phyloP scores from a whole-genome alignment of 1,140 invertebrate species.

The Littorina saxatilis region DNA sequence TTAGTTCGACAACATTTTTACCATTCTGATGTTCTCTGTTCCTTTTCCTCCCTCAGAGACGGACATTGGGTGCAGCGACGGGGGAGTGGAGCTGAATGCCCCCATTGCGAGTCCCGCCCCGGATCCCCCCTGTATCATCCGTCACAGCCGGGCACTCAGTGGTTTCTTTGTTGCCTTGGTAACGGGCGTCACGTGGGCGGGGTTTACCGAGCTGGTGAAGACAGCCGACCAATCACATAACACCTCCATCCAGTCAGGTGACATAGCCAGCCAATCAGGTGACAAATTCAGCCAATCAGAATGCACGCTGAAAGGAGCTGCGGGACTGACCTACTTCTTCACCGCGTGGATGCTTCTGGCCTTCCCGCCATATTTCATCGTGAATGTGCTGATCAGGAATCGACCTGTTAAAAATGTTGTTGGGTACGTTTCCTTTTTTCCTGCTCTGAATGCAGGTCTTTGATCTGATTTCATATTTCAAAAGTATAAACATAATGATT shows the following conservation, averaged over 20 bases:
- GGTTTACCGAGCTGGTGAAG: constrained; percentile 30
- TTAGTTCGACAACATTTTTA: neutral
- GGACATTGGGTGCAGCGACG: constrained; percentile 25
- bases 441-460: too few relatives aligned
- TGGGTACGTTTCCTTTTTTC: neutral
- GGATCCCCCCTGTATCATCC: neutral
- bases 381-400: constrained; percentile 52
- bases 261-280: neutral
- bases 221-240: constrained; percentile 10
- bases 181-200: constrained; percentile 28
- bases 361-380: constrained; percentile 91
- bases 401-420: neutral
- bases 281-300: neutral
- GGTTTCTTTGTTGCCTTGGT: constrained; percentile 26
- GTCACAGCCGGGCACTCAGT: constrained; percentile 25
- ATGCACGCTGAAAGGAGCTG: constrained; percentile 87
- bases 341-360: constrained; percentile 95
- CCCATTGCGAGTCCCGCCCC: neutral
- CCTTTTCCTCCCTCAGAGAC: neutral
- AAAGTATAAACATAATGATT: too few relatives aligned
- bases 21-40: neutral
- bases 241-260: neutral
- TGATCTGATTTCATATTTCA: too few relatives aligned
- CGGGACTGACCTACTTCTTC: constrained; percentile 96
- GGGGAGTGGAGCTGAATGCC: neutral